phyloP scores from a whole-genome alignment of 1,140 invertebrate species.

The Temnothorax nylanderi region DNA sequence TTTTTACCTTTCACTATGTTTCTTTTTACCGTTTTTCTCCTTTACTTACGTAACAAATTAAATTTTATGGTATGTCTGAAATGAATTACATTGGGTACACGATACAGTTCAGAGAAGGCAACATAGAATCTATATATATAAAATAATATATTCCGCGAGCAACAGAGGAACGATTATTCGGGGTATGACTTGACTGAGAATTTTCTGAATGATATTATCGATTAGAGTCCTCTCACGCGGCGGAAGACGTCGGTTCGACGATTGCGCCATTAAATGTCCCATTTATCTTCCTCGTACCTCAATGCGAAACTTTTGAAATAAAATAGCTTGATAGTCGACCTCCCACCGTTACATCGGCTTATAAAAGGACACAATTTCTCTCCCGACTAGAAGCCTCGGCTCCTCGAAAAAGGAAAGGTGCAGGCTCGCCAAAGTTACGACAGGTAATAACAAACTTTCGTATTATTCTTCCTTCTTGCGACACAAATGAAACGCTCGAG shows the following conservation, averaged over 20 bases:
- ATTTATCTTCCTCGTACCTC: slow-evolving; percentile 51
- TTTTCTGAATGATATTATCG: slow-evolving; percentile 41
- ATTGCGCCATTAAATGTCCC: slow-evolving; percentile 49
- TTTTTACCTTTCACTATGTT: too few relatives aligned
- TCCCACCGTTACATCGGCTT: slow-evolving; percentile 46
- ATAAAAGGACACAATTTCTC: slow-evolving; percentile 57
- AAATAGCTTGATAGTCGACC: slow-evolving; percentile 57
- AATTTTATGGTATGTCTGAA: neutral
- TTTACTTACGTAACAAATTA: neutral
- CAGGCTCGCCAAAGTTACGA: slow-evolving; percentile 56
- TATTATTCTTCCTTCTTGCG: slow-evolving; percentile 67
- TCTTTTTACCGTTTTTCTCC: too few relatives aligned
- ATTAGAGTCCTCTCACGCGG: slow-evolving; percentile 19
- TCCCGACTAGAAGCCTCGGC: slow-evolving; percentile 3
- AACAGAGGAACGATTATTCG: slow-evolving; percentile 9
- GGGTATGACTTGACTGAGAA: neutral
- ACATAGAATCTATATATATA: neutral
- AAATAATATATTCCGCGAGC: neutral
- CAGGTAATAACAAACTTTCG: slow-evolving; percentile 69
- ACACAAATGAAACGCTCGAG: slow-evolving; percentile 55
- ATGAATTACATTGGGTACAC: neutral
- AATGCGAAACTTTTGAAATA: slow-evolving; percentile 59
- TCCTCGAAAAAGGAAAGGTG: neutral
- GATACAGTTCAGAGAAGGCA: neutral
- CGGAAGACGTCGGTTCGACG: slow-evolving; percentile 36